Evolutionary conservation across 2,797 vertebrate genomes (phyloP).

Genomic region (Peromyscus attwateri): DNA sequence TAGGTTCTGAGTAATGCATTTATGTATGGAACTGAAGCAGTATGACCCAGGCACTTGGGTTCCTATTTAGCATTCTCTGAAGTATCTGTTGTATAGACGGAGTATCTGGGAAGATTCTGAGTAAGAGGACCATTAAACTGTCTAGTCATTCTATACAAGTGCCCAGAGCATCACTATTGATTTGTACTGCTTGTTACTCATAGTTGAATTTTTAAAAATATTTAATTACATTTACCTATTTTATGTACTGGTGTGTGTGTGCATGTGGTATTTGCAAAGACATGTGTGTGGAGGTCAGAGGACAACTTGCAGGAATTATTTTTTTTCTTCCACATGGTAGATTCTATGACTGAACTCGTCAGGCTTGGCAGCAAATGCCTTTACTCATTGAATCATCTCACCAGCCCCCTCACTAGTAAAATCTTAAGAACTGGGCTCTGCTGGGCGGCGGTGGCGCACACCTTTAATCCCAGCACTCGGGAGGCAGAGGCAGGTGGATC

Average conservation of each 20-base stretch:
- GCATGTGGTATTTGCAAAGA: background rate
- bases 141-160: constrained; percentile 31
- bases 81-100: constrained; percentile 16
- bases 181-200: constrained; percentile 26
- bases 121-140: background rate
- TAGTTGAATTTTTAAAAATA: background rate
- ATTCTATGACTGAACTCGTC: background rate
- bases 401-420: background rate
- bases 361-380: background rate
- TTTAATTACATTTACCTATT: background rate
- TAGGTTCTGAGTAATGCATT: constrained; percentile 21
- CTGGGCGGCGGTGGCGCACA: background rate
- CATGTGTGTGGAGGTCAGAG: background rate
- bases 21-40: background rate
- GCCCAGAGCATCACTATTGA: background rate
- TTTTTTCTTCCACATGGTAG: background rate
- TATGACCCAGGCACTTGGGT: background rate
- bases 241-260: background rate
- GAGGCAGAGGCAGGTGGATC: background rate
- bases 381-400: background rate
- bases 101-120: background rate
- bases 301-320: background rate
- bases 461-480: background rate
- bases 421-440: constrained; percentile 8
- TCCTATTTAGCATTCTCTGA: background rate